Percentiles rank a stretch among this genome's conserved stretches.
phyloP scores from a whole-genome alignment of 2,797 vertebrate genomes.

The Eulemur mongoz region DNA sequence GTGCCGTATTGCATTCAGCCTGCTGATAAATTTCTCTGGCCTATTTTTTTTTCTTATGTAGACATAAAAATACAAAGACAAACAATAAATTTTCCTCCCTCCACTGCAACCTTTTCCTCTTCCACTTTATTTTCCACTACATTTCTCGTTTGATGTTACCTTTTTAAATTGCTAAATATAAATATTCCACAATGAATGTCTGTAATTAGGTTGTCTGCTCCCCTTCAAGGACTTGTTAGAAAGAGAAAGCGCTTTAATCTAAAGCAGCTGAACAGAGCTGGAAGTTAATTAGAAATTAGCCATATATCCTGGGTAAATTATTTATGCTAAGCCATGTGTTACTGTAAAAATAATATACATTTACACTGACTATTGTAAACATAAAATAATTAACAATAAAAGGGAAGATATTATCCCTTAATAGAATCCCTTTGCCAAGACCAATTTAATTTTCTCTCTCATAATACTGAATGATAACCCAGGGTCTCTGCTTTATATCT shows the following conservation, averaged over 20 bases:
- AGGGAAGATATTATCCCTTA: conserved; percentile 76
- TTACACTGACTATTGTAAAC: conserved; percentile 75
- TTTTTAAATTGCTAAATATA: conserved; percentile 73
- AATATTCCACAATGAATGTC: conserved; percentile 69
- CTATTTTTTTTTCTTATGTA: conserved; percentile 61
- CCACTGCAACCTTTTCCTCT: background rate
- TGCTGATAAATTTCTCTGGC: conserved; percentile 58
- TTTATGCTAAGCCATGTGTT: conserved; percentile 78
- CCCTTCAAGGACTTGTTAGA: conserved; percentile 63
- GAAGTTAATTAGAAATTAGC: conserved; percentile 83
- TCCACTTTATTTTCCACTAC: conserved; percentile 60
- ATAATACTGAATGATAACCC: conserved; percentile 74
- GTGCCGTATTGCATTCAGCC: background rate
- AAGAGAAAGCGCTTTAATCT: conserved; percentile 78
- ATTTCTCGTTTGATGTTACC: conserved; percentile 59
- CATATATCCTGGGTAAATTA: conserved; percentile 76
- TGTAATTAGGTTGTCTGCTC: conserved; percentile 72
- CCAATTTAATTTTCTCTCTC: conserved; percentile 80
- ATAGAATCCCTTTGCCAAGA: conserved; percentile 77
- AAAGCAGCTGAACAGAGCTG: conserved; percentile 68
- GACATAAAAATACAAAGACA: conserved; percentile 68
- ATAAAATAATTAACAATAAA: conserved; percentile 81
- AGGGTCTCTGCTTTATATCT: conserved; percentile 64
- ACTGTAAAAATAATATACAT: conserved; percentile 78
- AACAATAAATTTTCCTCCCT: conserved; percentile 61